phyloP scores from a whole-genome alignment of 2,888 invertebrate genomes.

The Rhimphoctona megacephalus region DNA sequence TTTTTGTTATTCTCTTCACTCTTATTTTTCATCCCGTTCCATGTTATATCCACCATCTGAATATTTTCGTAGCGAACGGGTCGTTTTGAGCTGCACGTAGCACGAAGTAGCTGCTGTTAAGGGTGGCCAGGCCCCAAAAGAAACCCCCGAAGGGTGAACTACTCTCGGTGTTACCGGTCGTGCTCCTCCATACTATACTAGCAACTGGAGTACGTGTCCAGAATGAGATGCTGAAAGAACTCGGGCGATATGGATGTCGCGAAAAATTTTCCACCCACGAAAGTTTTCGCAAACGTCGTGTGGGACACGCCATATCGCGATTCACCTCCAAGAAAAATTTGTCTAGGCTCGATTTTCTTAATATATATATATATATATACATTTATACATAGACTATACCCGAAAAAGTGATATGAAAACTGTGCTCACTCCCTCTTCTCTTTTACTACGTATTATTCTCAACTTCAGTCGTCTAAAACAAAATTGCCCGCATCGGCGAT shows the following conservation, averaged over 20 bases:
- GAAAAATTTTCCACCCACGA: conserved; percentile 53
- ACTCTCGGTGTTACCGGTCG: conserved; percentile 30
- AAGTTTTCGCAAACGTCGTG: conserved; percentile 60
- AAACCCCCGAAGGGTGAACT: conserved; percentile 48
- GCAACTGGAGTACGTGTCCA: conserved; percentile 59
- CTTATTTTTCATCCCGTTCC: conserved; percentile 26
- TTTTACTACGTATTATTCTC: neutral
- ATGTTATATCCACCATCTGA: conserved; percentile 48
- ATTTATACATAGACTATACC: neutral
- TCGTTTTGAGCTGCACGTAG: conserved; percentile 51
- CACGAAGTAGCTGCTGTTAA: conserved; percentile 56
- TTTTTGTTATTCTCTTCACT: conserved; percentile 19
- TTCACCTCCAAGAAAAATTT: conserved; percentile 38
- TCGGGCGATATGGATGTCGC: conserved; percentile 53
- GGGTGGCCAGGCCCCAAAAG: conserved; percentile 50
- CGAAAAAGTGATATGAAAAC: neutral
- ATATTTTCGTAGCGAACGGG: conserved; percentile 35
- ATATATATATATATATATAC: conserved; percentile 27
- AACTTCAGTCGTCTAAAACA: neutral
- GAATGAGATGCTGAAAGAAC: conserved; percentile 48
- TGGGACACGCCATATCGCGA: conserved; percentile 41
- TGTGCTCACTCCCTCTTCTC: neutral
- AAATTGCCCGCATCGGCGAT: neutral
- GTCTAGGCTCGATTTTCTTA: conserved; percentile 42
- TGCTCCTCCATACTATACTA: conserved; percentile 35